These are phyloP conservation scores for Bubo blakistoni DNA, from an alignment of 2,113 vertebrate species.

Conservation along the genomic window DNA sequence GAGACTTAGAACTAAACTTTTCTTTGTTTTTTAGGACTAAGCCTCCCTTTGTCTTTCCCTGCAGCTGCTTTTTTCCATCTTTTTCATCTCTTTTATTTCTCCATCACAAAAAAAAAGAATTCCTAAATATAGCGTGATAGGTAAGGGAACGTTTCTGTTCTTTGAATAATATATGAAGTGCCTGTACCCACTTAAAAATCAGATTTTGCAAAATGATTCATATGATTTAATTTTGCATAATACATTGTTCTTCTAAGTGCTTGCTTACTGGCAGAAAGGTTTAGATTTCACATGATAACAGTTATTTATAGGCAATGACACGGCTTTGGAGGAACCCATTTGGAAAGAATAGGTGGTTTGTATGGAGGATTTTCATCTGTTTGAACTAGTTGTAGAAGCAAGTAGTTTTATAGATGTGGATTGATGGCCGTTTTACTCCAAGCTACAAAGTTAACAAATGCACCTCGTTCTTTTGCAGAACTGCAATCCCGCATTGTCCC, in stretches of 20 bases:
- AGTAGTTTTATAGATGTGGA: neutral
- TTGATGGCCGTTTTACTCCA: neutral
- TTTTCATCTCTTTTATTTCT: conserved; percentile 24
- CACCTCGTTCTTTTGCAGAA: neutral
- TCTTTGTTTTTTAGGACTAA: neutral
- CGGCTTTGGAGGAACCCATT: conserved; percentile 18
- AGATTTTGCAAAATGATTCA: conserved; percentile 43
- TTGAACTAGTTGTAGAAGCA: neutral
- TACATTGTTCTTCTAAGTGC: conserved; percentile 35
- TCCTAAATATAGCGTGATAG: conserved; percentile 37
- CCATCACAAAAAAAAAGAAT: neutral
- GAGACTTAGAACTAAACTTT: neutral
- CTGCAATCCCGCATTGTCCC: neutral
- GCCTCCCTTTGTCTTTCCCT: neutral
- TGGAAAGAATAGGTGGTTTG: neutral
- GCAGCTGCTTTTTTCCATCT: neutral
- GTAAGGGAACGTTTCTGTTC: neutral
- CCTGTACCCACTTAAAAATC: conserved; percentile 48
- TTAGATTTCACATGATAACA: conserved; percentile 22
- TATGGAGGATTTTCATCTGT: neutral
- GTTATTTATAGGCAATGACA: conserved; percentile 42
- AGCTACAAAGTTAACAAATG: neutral
- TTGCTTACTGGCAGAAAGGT: conserved; percentile 23
- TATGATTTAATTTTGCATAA: conserved; percentile 37
- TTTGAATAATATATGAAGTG: conserved; percentile 32